Base-by-base conservation (phyloP, 2,113 vertebrate genomes). In the Muscicapa adusta region DNA sequence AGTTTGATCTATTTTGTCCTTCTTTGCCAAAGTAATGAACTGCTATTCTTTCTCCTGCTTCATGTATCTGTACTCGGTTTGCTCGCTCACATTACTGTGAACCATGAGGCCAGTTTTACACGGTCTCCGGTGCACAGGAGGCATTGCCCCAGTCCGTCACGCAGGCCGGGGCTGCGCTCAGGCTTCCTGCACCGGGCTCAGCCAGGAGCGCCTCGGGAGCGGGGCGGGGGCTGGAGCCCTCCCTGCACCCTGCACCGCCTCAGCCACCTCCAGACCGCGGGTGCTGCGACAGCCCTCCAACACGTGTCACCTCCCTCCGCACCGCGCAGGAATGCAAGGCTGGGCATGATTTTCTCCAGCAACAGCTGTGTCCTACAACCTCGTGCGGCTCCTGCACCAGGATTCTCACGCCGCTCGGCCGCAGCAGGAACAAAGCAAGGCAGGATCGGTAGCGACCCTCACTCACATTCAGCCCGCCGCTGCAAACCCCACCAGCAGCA, bases 241-340 rank as follows among this genome's bases (percentile, higher is more conserved):
- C 50, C 63, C 1, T 0, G 58, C 42, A 36, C 57, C 48, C 70
- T 10, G 24, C 1, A 31, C 5, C 2, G 16, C 7, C 88, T 18
- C 5, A 1, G 65, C 61, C 6, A 0, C 6, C 3, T 0, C 20
- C 57, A 22, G 17, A 7, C 63, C 5, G 4, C 4, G 10, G 25
- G 54, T 17, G 70, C 0, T 26, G 47, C 61, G 62, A 7, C 62
- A 28, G 5, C 57, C 53, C 85, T 10, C 0, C 2, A 18, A 19
- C 4, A 26, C 29, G 2, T 15, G 79, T 36, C 54, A 10, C 77
- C 85, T 53, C 70, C 73, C 85, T 45, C 65, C 70, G 5, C 47
- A 5, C 8, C 8, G 28, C 56, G 18, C 67, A 29, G 34, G 12
- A 7, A 47, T 5, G 40, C 5, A 14, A 19, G 38, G 6, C 62